phyloP scores from a whole-genome alignment of 2,888 invertebrate genomes.

The Idaea dimidiata region DNA sequence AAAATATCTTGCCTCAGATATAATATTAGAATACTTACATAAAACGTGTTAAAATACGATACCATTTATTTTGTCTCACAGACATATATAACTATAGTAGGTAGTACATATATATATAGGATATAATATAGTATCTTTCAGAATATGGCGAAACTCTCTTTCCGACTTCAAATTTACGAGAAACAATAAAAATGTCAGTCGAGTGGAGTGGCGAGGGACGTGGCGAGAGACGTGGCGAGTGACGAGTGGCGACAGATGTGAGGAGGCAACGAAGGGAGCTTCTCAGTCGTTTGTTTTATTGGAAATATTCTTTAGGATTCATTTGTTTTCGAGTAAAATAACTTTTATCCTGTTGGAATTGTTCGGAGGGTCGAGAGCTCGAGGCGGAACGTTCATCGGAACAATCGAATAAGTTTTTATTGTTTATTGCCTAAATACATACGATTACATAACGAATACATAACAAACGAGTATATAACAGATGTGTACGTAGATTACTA shows the following conservation, averaged over 20 bases:
- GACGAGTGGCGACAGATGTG: neutral
- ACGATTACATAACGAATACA: neutral
- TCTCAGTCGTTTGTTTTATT: constrained; percentile 11
- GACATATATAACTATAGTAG: too few relatives aligned
- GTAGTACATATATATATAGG: too few relatives aligned
- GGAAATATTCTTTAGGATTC: constrained; percentile 1
- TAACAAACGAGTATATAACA: neutral
- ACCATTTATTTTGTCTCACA: too few relatives aligned
- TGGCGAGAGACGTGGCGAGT: too few relatives aligned
- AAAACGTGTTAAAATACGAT: too few relatives aligned
- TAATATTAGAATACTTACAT: too few relatives aligned
- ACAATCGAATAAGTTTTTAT: neutral
- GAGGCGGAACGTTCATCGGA: neutral
- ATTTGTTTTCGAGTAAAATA: neutral
- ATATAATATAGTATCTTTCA: too few relatives aligned
- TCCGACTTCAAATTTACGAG: too few relatives aligned
- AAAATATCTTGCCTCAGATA: too few relatives aligned
- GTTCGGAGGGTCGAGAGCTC: neutral
- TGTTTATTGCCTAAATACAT: neutral
- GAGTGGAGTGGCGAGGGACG: neutral
- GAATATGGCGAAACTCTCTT: too few relatives aligned
- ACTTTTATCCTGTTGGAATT: neutral
- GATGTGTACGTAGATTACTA: too few relatives aligned
- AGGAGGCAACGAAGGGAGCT: neutral
- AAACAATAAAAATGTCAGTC: too few relatives aligned